Conservation (phyloP, 2,888 invertebrate genomes). For the Eumacrocentrus americanus region DNA sequence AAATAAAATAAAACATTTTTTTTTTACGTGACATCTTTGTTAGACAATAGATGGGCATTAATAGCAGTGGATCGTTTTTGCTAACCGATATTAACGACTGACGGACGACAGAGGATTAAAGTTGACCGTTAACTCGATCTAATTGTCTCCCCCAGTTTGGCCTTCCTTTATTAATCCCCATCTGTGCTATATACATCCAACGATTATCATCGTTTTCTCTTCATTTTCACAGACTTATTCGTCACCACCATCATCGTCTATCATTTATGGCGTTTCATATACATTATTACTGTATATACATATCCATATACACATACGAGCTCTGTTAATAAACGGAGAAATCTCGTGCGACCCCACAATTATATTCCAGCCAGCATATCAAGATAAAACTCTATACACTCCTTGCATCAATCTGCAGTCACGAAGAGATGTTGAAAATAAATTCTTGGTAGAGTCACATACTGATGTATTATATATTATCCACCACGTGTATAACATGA, state of each 20-base stretch:
- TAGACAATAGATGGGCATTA: background rate
- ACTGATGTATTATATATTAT: background rate
- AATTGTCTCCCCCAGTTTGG: conserved; percentile 55
- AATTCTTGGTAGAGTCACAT: background rate
- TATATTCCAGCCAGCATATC: background rate
- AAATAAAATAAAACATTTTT: background rate
- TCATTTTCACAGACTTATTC: conserved; percentile 17
- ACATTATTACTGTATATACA: no score
- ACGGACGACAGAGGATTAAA: conserved; percentile 61
- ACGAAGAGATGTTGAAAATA: background rate
- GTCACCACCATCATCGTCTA: conserved; percentile 36
- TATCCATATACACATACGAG: no score
- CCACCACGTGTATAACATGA: background rate
- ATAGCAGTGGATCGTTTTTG: conserved; percentile 58
- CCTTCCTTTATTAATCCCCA: conserved; percentile 57
- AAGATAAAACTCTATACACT: background rate
- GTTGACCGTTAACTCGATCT: conserved; percentile 61
- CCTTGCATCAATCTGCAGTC: background rate
- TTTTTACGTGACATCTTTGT: no score
- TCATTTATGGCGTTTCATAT: background rate
- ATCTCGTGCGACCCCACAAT: background rate
- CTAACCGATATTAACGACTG: conserved; percentile 57
- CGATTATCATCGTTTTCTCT: conserved; percentile 38
- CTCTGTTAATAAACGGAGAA: background rate
- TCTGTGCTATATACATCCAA: conserved; percentile 21